phyloP scores from a whole-genome alignment of 2,797 vertebrate genomes.

The Paramormyrops hopkinsi region DNA sequence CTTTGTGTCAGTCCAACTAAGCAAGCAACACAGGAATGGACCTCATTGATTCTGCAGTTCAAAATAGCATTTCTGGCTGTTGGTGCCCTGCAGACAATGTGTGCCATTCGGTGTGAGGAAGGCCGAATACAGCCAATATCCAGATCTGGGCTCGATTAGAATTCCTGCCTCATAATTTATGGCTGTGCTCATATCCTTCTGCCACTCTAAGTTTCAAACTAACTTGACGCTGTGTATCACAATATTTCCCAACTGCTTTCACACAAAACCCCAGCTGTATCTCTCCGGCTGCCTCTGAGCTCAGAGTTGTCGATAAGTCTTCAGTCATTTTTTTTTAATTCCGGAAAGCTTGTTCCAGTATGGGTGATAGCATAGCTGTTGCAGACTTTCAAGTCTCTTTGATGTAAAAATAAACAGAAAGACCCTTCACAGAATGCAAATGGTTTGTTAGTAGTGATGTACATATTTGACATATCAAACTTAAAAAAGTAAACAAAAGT shows the following conservation, averaged over 20 bases:
- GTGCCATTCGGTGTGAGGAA: background rate
- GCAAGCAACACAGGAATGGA: background rate
- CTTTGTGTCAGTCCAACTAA: background rate
- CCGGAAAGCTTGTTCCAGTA: background rate
- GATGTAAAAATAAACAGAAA: conserved; percentile 1
- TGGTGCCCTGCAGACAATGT: background rate
- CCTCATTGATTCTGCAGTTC: background rate
- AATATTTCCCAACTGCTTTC: background rate
- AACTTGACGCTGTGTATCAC: background rate
- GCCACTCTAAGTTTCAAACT: background rate
- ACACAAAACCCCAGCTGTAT: background rate
- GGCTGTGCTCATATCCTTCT: background rate
- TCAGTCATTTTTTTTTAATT: background rate
- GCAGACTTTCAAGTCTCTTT: background rate
- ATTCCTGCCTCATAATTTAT: background rate
- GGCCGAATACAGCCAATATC: background rate
- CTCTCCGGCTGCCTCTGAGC: background rate
- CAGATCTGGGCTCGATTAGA: background rate
- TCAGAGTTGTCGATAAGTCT: background rate
- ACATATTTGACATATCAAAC: background rate
- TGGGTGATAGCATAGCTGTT: background rate
- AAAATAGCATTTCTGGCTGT: background rate
- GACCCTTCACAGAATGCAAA: background rate
- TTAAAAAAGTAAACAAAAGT: background rate
- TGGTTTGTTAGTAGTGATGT: background rate